A percentile compares a stretch with the other conserved stretches of the same genome.
Evolutionary conservation across 1,140 invertebrate genomes (phyloP).

Genomic region (Aphis gossypii): DNA sequence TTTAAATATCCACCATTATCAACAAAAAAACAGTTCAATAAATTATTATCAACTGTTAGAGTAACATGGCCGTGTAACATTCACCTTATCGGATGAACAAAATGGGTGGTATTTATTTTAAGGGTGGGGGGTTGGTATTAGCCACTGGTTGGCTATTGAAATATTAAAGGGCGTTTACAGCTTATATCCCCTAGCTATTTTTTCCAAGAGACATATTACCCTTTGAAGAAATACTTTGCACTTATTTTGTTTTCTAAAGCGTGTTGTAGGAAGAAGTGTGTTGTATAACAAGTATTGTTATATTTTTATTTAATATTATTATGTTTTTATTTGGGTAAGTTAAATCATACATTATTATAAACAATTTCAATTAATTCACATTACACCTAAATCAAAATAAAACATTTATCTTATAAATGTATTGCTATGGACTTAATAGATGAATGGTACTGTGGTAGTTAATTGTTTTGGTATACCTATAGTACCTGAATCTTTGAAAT

Average conservation of each 20-base stretch:
- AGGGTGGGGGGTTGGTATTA: not conserved
- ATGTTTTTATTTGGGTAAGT: slow-evolving; percentile 29
- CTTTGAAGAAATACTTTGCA: not conserved
- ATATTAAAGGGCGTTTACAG: slow-evolving; percentile 36
- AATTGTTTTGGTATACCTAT: not conserved
- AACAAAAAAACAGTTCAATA: not conserved
- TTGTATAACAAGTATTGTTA: not conserved
- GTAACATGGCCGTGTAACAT: not conserved
- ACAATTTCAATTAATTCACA: not conserved
- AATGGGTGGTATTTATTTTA: slow-evolving; percentile 31
- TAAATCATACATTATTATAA: not conserved
- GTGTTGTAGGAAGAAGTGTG: not conserved
- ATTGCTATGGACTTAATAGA: not conserved
- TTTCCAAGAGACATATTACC: not conserved
- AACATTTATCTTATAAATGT: too few relatives aligned
- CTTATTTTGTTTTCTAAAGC: not conserved
- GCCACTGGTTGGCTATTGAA: slow-evolving; percentile 16
- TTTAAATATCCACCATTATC: not conserved
- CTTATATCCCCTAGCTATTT: not conserved
- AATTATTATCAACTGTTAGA: not conserved
- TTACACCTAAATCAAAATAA: not conserved
- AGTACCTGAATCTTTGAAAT: not conserved
- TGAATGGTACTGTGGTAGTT: not conserved
- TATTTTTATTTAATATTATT: not conserved
- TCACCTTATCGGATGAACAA: not conserved